Base-by-base conservation (phyloP, 2,113 vertebrate genomes). In the Cynocephalus volans region DNA sequence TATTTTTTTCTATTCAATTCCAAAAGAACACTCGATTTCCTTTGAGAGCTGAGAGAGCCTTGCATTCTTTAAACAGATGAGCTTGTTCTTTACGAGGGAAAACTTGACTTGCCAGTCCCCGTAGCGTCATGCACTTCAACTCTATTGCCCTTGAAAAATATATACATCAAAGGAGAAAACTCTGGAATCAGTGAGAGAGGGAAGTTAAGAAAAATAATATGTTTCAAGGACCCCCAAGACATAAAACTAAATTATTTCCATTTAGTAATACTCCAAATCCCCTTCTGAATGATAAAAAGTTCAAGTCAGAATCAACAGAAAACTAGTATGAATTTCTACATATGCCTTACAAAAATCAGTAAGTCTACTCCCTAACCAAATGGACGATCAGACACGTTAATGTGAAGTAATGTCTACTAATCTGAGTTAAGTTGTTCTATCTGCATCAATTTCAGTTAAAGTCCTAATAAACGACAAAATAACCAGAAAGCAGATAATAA, bases 231-330 rank as follows among this genome's bases (percentile, higher is more conserved):
- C 18, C 10, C 69, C 41, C 11, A 81, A 94, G 11, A 93, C 9
- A 67, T 33, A 83, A 93, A 86, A 65, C 56, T 72, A 54, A 64
- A 56, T 52, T 67, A 19, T 65, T 67, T 87, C 10, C 58, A 62
- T 90, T 73, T 28, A 83, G 48, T 67, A 83, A 73, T 15, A 87
- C 0, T 41, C 62, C 41, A 83, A 21, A 33, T 33, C 33, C 90
- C 70, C 45, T 80, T 69, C 18, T 82, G 21, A 81, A 82, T 36
- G 7, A 79, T 58, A 23, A 70, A 56, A 83, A 67, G 8, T 56
- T 33, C 24, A 70, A 58, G 21, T 26, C 69, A 75, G 75, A 73
- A 36, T 86, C 65, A 94, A 96, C 17, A 45, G 50, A 92, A 93
- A 84, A 88, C 28, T 50, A 6, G 17, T 24, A 82, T 31, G 26